These are phyloP conservation scores for Ditylenchus weischeri DNA, from an alignment of 2,888 invertebrate species.

Conservation along the genomic window DNA sequence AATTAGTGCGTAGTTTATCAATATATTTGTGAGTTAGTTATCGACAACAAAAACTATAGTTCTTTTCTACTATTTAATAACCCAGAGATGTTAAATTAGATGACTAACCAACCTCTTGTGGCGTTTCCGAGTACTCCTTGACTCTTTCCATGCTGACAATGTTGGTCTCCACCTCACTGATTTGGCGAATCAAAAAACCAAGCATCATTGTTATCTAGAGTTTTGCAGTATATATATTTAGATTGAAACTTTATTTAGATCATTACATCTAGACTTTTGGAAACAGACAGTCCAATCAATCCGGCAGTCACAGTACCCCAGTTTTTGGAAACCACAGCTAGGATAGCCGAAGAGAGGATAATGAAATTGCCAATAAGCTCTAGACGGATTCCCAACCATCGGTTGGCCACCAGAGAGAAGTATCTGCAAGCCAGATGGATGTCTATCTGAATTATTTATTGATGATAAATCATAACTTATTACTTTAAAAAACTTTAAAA, in stretches of 20 bases:
- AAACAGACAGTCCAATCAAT: slow-evolving; percentile 64
- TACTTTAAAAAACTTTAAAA: no score
- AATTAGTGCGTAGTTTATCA: no score
- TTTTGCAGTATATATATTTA: neutral
- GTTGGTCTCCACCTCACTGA: slow-evolving; percentile 92
- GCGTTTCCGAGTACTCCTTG: slow-evolving; percentile 78
- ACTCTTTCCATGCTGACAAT: slow-evolving; percentile 94
- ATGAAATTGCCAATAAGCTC: slow-evolving; percentile 87
- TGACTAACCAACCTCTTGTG: slow-evolving; percentile 58
- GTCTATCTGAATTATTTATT: slow-evolving; percentile 35
- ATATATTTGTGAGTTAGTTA: no score
- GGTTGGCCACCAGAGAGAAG: slow-evolving; percentile 39
- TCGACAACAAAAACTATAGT: no score
- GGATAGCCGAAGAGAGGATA: slow-evolving; percentile 86
- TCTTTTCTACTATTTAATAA: no score
- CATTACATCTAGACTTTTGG: slow-evolving; percentile 61
- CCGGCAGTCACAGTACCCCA: slow-evolving; percentile 61
- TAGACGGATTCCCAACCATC: slow-evolving; percentile 84
- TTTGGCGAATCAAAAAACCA: slow-evolving; percentile 92
- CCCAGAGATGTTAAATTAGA: no score
- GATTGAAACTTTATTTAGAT: neutral
- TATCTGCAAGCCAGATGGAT: slow-evolving; percentile 42
- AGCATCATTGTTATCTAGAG: slow-evolving; percentile 82
- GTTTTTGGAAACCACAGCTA: slow-evolving; percentile 71
- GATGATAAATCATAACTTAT: no score